A percentile compares a stretch with the other conserved stretches of the same genome.
Conservation (phyloP, 2,113 vertebrate species). For the cat (Felis catus) region DNA sequence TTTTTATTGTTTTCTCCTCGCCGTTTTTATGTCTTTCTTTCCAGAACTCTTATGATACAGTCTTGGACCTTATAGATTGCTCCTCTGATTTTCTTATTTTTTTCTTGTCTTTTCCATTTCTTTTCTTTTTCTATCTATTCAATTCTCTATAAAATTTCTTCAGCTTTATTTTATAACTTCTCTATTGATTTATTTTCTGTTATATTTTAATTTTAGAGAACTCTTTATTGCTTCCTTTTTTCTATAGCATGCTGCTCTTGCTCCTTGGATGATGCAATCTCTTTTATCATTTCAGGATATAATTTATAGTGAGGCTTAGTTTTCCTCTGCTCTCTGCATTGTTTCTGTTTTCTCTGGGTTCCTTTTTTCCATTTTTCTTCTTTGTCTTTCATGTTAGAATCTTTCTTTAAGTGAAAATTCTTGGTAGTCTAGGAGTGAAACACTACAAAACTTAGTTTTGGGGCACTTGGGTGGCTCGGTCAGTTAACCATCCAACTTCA, state of each 20-base stretch:
- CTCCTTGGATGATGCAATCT: background rate
- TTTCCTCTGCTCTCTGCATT: slow-evolving; percentile 10
- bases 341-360: background rate
- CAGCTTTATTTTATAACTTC: background rate
- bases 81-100: background rate
- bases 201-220: background rate
- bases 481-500: no score
- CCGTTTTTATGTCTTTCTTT: slow-evolving; percentile 27
- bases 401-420: background rate
- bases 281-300: background rate
- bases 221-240: background rate
- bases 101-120: background rate
- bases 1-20: background rate
- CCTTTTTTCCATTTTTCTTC: background rate
- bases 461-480: no score
- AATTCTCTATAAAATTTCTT: background rate
- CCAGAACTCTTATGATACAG: background rate
- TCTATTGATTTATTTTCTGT: background rate
- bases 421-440: background rate
- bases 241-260: background rate
- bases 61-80: background rate
- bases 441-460: background rate
- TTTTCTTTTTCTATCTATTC: background rate
- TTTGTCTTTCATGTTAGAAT: background rate
- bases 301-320: background rate